Conservation (phyloP, 2,113 vertebrate species). For the Paramormyrops kingsleyae region DNA sequence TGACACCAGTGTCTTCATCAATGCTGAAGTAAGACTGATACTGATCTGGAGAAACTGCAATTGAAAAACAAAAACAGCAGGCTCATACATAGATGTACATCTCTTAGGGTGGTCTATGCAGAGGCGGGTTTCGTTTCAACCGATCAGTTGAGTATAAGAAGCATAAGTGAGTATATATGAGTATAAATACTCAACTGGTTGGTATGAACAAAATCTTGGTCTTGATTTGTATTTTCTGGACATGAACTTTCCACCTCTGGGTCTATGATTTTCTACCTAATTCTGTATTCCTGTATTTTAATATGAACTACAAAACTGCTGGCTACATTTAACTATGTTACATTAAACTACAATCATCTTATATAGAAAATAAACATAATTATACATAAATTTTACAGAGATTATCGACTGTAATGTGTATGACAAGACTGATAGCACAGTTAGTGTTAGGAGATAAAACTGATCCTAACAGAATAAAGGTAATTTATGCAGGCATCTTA, state of each 20-base stretch:
- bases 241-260: not conserved
- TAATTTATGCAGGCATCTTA: not conserved
- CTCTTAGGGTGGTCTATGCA: not conserved
- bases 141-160: not conserved
- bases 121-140: not conserved
- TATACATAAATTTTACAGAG: not conserved
- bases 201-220: not conserved
- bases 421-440: not conserved
- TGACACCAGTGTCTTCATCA: constrained; percentile 38
- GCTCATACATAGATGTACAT: not conserved
- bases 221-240: not conserved
- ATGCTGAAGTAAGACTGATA: constrained; percentile 46
- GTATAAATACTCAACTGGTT: not conserved
- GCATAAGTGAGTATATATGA: not conserved
- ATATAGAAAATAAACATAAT: not conserved
- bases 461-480: not conserved
- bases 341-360: not conserved
- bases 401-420: not conserved
- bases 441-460: not conserved
- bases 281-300: not conserved
- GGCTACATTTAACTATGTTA: not conserved
- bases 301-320: not conserved
- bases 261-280: not conserved
- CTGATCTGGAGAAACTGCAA: constrained; percentile 51
- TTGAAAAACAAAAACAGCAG: not conserved